These are phyloP conservation scores for Scarus forsteni DNA, from an alignment of 2,797 vertebrate species.

Conservation along the genomic window DNA sequence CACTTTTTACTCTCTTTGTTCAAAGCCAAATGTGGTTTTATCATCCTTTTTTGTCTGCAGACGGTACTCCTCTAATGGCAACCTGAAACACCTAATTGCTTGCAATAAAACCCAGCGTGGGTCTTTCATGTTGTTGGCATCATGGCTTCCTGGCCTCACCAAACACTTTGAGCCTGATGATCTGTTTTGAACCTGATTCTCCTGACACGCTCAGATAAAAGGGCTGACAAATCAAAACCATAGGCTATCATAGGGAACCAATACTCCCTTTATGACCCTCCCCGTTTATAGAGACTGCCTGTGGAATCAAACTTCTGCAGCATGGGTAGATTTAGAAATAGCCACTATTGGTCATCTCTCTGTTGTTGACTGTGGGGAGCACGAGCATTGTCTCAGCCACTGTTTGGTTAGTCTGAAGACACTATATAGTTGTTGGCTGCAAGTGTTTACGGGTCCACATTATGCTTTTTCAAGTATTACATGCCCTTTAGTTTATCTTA, in stretches of 20 bases:
- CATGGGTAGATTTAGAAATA: constrained; percentile 54
- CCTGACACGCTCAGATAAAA: constrained; percentile 51
- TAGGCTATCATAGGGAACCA: constrained; percentile 46
- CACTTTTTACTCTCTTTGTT: constrained; percentile 64
- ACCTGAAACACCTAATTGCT: constrained; percentile 74
- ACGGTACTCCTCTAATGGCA: constrained; percentile 44
- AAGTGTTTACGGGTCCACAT: too few species aligned
- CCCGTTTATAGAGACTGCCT: constrained; percentile 62
- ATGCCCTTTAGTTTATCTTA: too few species aligned
- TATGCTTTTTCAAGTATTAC: too few species aligned
- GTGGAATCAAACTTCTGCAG: constrained; percentile 58
- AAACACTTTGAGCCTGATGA: constrained; percentile 41
- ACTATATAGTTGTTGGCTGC: too few species aligned
- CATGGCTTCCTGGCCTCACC: constrained; percentile 52
- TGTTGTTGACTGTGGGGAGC: not conserved
- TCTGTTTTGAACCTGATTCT: constrained; percentile 44
- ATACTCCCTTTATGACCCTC: constrained; percentile 66
- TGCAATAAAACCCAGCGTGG: constrained; percentile 64
- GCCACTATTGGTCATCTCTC: constrained; percentile 42
- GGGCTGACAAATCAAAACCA: constrained; percentile 58
- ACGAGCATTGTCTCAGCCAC: too few species aligned
- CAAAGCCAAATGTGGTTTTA: constrained; percentile 62
- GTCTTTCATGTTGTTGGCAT: constrained; percentile 63
- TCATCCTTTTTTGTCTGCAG: constrained; percentile 30
- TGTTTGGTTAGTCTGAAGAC: too few species aligned